These are phyloP conservation scores for Microctenopoma lineatum DNA, from an alignment of 2,797 vertebrate genomes.

Conservation along the genomic window DNA sequence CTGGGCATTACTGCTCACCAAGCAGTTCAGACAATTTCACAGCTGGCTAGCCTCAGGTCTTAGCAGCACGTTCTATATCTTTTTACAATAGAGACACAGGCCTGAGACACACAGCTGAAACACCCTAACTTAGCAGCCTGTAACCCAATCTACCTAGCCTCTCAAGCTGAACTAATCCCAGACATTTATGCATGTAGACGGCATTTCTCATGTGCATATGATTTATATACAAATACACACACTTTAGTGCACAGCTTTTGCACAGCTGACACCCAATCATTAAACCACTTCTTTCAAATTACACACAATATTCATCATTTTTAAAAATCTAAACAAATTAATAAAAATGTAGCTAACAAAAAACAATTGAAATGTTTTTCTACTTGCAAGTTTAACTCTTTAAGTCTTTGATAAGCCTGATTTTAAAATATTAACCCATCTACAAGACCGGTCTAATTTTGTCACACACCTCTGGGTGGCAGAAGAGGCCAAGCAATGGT, in stretches of 20 bases:
- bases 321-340: conserved; percentile 22
- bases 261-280: conserved; percentile 51
- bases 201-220: conserved; percentile 36
- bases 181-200: conserved; percentile 57
- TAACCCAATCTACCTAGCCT: conserved; percentile 71
- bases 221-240: conserved; percentile 38
- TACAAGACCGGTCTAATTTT: neutral
- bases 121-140: conserved; percentile 60
- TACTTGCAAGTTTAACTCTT: conserved; percentile 25
- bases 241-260: conserved; percentile 13
- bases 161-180: conserved; percentile 73
- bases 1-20: conserved; percentile 58
- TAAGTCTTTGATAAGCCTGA: neutral
- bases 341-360: conserved; percentile 2
- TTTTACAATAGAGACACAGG: conserved; percentile 69
- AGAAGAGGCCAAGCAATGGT: conserved; percentile 74
- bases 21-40: conserved; percentile 79
- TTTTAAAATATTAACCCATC: conserved; percentile 13
- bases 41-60: conserved; percentile 79
- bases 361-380: conserved; percentile 12
- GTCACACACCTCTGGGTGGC: conserved; percentile 72
- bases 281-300: conserved; percentile 53
- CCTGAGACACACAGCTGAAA: conserved; percentile 68
- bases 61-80: conserved; percentile 70
- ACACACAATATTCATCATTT: conserved; percentile 41